Percentiles rank a stretch among this genome's conserved stretches.
Evolutionary conservation across 2,113 vertebrate genomes (phyloP).

Genomic region (Grammomys dolichurus): DNA sequence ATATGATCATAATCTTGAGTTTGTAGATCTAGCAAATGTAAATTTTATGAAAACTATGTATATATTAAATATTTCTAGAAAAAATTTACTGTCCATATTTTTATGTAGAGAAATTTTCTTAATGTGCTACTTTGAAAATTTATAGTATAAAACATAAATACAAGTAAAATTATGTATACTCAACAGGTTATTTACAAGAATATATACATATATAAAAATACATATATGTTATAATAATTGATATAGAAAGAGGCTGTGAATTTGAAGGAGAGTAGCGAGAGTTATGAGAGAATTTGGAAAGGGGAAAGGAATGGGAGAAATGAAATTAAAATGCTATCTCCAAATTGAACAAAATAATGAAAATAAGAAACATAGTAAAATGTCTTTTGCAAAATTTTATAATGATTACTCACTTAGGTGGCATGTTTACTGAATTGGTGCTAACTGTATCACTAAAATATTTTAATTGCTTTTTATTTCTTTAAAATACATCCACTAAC

Average conservation of each 20-base stretch:
- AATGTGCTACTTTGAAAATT: neutral
- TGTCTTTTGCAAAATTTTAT: neutral
- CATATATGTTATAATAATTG: neutral
- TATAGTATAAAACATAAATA: neutral
- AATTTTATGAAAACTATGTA: constrained; percentile 1
- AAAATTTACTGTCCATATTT: neutral
- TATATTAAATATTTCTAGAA: neutral
- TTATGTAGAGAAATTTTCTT: neutral
- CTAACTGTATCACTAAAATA: neutral
- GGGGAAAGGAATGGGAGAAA: neutral
- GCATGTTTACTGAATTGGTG: neutral
- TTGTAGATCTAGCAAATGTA: neutral
- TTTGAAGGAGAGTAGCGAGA: neutral
- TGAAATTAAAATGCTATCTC: neutral
- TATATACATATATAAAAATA: neutral
- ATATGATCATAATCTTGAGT: neutral
- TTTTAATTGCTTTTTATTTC: neutral
- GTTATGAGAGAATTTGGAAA: neutral
- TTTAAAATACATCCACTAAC: neutral
- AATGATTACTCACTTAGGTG: neutral
- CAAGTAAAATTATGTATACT: neutral
- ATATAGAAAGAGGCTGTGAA: neutral
- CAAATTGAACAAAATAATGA: neutral
- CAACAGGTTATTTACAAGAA: neutral
- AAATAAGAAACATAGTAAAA: neutral